Conservation (phyloP, 2,888 invertebrate genomes). For the Scaptomyza caliginosa region DNA sequence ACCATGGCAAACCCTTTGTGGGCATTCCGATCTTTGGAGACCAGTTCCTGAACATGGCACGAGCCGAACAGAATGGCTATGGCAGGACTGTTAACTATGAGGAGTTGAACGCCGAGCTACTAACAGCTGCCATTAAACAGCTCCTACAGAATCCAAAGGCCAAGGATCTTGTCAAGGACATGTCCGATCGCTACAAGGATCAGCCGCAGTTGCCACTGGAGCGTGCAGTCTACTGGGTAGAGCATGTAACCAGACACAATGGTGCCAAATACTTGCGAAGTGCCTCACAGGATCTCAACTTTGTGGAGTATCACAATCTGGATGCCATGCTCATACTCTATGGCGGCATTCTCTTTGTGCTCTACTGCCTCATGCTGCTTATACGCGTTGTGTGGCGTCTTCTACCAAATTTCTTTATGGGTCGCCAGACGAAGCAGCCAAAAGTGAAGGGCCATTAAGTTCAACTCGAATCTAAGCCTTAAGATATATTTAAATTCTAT, state of each 20-base stretch:
- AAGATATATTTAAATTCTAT: neutral
- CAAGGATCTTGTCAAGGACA: conserved; percentile 48
- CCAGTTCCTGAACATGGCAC: conserved; percentile 85
- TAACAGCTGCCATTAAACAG: conserved; percentile 69
- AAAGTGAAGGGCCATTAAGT: conserved; percentile 54
- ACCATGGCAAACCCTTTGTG: conserved; percentile 85
- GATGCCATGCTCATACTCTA: conserved; percentile 78
- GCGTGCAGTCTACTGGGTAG: conserved; percentile 82
- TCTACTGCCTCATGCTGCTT: conserved; percentile 39
- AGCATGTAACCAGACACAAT: conserved; percentile 79
- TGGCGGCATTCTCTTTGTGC: conserved; percentile 58
- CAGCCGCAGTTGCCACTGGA: conserved; percentile 79
- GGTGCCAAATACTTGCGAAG: conserved; percentile 81
- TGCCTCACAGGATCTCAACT: conserved; percentile 78
- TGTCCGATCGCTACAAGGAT: conserved; percentile 79
- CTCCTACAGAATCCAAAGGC: conserved; percentile 63
- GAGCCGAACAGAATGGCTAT: conserved; percentile 83
- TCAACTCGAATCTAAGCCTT: neutral
- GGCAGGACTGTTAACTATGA: conserved; percentile 81
- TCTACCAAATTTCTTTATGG: conserved; percentile 35
- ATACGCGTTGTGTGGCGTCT: conserved; percentile 29
- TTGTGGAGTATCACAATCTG: conserved; percentile 80
- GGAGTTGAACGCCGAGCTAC: conserved; percentile 75
- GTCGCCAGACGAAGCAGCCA: conserved; percentile 13
- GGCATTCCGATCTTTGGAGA: conserved; percentile 85